phyloP scores from a whole-genome alignment of 2,797 vertebrate genomes.

The Ptychadena robeensis region DNA sequence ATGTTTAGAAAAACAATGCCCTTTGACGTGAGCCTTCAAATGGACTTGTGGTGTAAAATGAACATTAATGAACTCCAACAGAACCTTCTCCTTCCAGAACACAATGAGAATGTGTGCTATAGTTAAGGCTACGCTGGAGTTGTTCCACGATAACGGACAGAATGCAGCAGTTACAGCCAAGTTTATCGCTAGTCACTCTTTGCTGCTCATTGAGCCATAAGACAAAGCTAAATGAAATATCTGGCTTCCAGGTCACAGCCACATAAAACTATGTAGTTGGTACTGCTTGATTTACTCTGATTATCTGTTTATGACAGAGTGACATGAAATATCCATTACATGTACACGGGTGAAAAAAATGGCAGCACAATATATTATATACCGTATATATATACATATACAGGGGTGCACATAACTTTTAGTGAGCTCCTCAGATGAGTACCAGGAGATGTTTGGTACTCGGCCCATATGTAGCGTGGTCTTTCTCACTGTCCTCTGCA shows the following conservation, averaged over 20 bases:
- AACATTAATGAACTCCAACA: neutral
- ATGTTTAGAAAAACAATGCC: too few species aligned
- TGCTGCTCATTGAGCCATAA: constrained; percentile 31
- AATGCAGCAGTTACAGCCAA: neutral
- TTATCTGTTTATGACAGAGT: neutral
- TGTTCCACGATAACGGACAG: neutral
- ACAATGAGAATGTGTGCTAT: neutral
- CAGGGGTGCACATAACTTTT: too few species aligned
- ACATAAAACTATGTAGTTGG: neutral
- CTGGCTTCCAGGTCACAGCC: neutral
- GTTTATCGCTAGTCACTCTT: constrained; percentile 12
- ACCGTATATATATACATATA: too few species aligned
- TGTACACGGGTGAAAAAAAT: too few species aligned
- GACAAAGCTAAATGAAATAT: constrained; percentile 19
- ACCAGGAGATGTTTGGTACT: too few species aligned
- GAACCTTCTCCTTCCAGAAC: neutral
- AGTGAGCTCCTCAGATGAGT: too few species aligned
- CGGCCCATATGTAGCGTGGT: too few species aligned
- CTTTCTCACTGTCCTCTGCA: too few species aligned
- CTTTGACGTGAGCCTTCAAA: too few species aligned
- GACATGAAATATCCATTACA: too few species aligned
- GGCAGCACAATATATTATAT: too few species aligned
- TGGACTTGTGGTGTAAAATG: too few species aligned
- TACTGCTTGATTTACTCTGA: neutral
- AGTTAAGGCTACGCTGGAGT: neutral